Evolutionary conservation across 2,113 vertebrate genomes (phyloP), one percentile per base, ranked within the genome.

Genomic region (Takifugu flavidus): DNA sequence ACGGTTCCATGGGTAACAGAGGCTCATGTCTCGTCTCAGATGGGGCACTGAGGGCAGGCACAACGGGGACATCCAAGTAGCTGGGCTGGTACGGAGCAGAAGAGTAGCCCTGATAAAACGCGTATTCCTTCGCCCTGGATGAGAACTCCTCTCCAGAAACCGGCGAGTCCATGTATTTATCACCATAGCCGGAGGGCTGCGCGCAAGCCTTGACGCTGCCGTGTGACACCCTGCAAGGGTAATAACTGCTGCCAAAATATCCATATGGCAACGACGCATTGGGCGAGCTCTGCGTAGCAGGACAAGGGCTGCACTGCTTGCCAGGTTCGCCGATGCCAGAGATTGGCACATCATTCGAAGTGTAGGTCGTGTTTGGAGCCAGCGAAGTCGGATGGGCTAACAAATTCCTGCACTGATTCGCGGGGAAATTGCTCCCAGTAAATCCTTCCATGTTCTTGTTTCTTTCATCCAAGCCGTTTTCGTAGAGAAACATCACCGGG

Each of bases 401-500:
- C 88, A 97, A 86, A 91, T 97, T 98, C 89, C 96, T 92, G 92
- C 96, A 98, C 87, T 97, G 96, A 88, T 92, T 97, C 71, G 92
- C 91, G 20, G 95, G 93, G 67, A 95, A 95, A 89, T 95, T 96
- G 77, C 93, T 92, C 85, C 92, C 93, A 75, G 90, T 91, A 84
- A 94, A 94, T 72, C 92, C 93, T 80, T 98, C 95, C 95, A 98
- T 98, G 91, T 93, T 98, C 91, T 98, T 97, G 91, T 91, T 96
- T 88, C 95, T 93, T 67, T 95, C 93, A 86, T 95, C 93, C 91
- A 96, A 88, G 82, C 92, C 89, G 92, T 92, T 94, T 92, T 98
- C 96, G 93, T 97, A 98, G 80, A 98, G 94, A 71, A 98, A 98
- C 96, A 98, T 98, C 91, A 98, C 93, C 89, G 95, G 95, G 92